These are phyloP conservation scores for Epicampocera succincta DNA, from an alignment of 2,888 invertebrate genomes.

Conservation along the genomic window DNA sequence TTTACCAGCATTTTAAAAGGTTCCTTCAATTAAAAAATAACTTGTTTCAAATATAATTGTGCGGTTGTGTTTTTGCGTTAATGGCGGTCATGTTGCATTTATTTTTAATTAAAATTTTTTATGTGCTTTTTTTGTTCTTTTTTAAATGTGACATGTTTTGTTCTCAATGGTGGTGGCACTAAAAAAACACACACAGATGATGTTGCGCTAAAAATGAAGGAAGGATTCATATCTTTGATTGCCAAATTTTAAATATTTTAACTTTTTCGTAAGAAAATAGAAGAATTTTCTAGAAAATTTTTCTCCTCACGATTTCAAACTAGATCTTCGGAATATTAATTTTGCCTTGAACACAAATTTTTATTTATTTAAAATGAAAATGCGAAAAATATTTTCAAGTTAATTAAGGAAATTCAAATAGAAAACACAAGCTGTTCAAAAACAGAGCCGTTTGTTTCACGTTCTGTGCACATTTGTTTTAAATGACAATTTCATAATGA, in stretches of 20 bases:
- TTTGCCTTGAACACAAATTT: too few relatives aligned
- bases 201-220: background rate
- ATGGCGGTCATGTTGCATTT: constrained; percentile 34
- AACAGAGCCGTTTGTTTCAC: background rate
- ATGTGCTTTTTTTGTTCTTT: constrained; percentile 16
- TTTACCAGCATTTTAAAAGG: constrained; percentile 25
- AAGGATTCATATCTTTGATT: too few relatives aligned
- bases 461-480: background rate
- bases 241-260: too few relatives aligned
- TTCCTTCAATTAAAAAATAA: constrained; percentile 13
- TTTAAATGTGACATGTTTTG: constrained; percentile 30
- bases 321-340: too few relatives aligned
- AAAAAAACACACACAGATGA: background rate
- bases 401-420: too few relatives aligned
- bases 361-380: too few relatives aligned
- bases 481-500: constrained; percentile 27
- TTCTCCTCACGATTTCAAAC: too few relatives aligned
- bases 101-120: constrained; percentile 34
- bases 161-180: constrained; percentile 53
- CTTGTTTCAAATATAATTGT: constrained; percentile 43
- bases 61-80: constrained; percentile 39
- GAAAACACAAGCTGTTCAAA: too few relatives aligned
- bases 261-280: too few relatives aligned
- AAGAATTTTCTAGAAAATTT: too few relatives aligned
- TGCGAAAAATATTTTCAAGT: too few relatives aligned